Evolutionary conservation across 2,888 invertebrate genomes (phyloP).

Genomic region (Acheta domesticus): DNA sequence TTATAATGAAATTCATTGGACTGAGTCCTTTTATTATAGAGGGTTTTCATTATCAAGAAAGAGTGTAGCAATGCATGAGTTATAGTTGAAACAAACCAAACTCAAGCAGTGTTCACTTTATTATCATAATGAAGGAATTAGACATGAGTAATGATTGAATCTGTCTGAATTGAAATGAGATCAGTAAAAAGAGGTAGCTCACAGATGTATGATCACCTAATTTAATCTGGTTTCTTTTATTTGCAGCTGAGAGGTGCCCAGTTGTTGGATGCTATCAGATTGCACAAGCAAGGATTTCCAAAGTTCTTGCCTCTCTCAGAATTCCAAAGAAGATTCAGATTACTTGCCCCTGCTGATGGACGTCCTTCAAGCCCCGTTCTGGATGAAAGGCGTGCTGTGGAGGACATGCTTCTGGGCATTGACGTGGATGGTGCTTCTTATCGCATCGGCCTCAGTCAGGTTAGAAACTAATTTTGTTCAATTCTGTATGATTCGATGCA

Average conservation of each 20-base stretch:
- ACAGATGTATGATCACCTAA: too few species aligned
- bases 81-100: too few species aligned
- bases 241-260: constrained; percentile 82
- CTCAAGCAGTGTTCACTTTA: too few species aligned
- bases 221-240: constrained; percentile 18
- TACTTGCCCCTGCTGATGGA: constrained; percentile 52
- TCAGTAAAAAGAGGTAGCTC: too few species aligned
- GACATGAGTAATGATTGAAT: too few species aligned
- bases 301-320: constrained; percentile 85
- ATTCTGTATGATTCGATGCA: not conserved
- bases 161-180: too few species aligned
- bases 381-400: constrained; percentile 66
- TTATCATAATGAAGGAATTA: too few species aligned
- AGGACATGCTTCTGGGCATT: constrained; percentile 76
- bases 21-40: too few species aligned
- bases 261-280: constrained; percentile 80
- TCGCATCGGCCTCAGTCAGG: constrained; percentile 89
- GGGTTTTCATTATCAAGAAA: too few species aligned
- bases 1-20: too few species aligned
- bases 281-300: constrained; percentile 92
- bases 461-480: constrained; percentile 50
- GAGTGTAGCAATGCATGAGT: too few species aligned
- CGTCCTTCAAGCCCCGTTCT: constrained; percentile 36
- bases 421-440: constrained; percentile 84
- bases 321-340: constrained; percentile 78